Conservation (phyloP, 2,113 vertebrate species). For the Gorsachius goisagi region DNA sequence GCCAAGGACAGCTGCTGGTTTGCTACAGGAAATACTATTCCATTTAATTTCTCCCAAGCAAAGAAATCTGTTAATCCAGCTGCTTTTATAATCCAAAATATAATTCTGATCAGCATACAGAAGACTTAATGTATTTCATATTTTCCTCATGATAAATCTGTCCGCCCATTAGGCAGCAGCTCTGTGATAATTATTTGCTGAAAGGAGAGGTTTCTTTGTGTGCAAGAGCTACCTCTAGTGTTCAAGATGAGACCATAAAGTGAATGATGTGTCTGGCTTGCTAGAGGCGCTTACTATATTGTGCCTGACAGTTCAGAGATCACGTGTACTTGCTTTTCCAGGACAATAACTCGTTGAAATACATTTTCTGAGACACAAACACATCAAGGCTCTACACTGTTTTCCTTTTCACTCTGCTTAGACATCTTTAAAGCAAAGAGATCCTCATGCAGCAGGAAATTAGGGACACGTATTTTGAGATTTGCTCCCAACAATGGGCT, state of each 20-base stretch:
- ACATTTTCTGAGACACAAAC: constrained; percentile 18
- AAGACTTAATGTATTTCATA: constrained; percentile 24
- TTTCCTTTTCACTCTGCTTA: neutral
- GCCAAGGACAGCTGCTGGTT: constrained; percentile 43
- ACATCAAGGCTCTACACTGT: neutral
- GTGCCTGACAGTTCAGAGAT: constrained; percentile 23
- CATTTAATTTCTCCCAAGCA: constrained; percentile 14
- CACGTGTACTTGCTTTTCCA: constrained; percentile 34
- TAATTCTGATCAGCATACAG: neutral
- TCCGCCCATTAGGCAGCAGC: neutral
- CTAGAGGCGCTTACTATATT: neutral
- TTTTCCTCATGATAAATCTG: constrained; percentile 23
- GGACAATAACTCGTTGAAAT: constrained; percentile 43
- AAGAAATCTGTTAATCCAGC: constrained; percentile 37
- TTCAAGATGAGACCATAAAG: neutral
- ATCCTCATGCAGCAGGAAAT: neutral
- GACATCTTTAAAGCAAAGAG: neutral
- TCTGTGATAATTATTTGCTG: neutral
- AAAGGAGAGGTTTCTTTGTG: neutral
- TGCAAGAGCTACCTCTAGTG: constrained; percentile 62
- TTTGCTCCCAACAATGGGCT: neutral
- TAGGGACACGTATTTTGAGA: neutral
- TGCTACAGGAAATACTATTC: neutral
- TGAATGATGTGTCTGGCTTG: neutral
- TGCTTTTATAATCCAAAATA: constrained; percentile 34